Evolutionary conservation across 2,888 invertebrate genomes (phyloP).

Genomic region (Macropis europaea): DNA sequence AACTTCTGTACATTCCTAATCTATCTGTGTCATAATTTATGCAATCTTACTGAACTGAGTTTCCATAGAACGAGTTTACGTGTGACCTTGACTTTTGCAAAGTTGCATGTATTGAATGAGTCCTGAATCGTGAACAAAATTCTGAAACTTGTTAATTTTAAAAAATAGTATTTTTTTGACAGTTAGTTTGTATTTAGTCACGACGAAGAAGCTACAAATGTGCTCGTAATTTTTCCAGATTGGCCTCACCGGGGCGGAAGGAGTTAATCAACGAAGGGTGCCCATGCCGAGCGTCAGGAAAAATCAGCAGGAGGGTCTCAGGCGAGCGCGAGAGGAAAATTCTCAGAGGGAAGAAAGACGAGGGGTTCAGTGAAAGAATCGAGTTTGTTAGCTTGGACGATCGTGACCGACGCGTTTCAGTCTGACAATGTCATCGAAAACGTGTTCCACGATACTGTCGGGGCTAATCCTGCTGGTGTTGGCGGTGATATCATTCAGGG

Average conservation of each 20-base stretch:
- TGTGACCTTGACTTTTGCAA: conserved; percentile 25
- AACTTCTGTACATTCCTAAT: no score
- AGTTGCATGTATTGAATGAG: no score
- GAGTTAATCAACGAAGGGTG: conserved; percentile 51
- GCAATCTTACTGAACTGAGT: conserved; percentile 6
- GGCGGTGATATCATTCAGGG: conserved; percentile 21
- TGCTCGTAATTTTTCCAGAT: conserved; percentile 44
- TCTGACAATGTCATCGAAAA: conserved; percentile 44
- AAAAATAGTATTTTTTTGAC: neutral
- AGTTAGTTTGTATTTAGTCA: neutral
- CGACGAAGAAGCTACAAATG: conserved; percentile 6
- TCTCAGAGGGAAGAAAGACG: conserved; percentile 9
- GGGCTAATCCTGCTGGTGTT: conserved; percentile 38
- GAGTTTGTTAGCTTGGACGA: conserved; percentile 11
- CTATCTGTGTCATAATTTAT: conserved; percentile 11
- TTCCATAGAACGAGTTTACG: conserved; percentile 18
- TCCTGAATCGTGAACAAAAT: no score
- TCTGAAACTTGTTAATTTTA: no score
- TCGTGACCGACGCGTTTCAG: neutral
- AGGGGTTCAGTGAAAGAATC: conserved; percentile 19
- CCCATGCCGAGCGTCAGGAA: conserved; percentile 57
- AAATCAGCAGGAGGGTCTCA: conserved; percentile 48
- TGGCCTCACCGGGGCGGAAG: conserved; percentile 41
- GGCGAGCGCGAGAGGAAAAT: conserved; percentile 46
- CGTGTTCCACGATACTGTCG: conserved; percentile 20